A percentile compares a stretch with the other conserved stretches of the same genome.
These are phyloP conservation scores for Drosophila tanythrix DNA, from an alignment of 2,888 invertebrate genomes.

Conservation along the genomic window DNA sequence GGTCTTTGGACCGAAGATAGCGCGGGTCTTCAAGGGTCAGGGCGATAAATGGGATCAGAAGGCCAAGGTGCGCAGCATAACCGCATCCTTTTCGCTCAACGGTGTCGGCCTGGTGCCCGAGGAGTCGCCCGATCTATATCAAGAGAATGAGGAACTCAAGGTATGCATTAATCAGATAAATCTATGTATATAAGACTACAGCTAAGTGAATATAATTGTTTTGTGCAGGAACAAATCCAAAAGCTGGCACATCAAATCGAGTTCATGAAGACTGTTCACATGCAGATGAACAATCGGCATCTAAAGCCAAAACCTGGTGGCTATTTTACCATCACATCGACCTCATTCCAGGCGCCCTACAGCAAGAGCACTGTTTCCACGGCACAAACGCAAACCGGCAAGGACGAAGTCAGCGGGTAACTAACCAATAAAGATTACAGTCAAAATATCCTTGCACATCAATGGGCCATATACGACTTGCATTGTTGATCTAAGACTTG, in stretches of 20 bases:
- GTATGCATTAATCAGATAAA: slow-evolving; percentile 84
- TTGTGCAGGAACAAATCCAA: slow-evolving; percentile 92
- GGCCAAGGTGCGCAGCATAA: slow-evolving; percentile 92
- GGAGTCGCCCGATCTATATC: slow-evolving; percentile 93
- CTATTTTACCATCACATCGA: slow-evolving; percentile 89
- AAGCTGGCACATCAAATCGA: slow-evolving; percentile 96
- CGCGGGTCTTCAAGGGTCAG: slow-evolving; percentile 92
- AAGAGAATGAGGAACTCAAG: slow-evolving; percentile 96
- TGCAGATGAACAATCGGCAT: slow-evolving; percentile 96
- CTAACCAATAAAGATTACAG: background rate
- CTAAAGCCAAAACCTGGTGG: slow-evolving; percentile 93
- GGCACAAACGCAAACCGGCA: slow-evolving; percentile 84
- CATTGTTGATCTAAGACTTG: background rate
- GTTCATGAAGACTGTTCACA: slow-evolving; percentile 96
- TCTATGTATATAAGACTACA: fast-evolving
- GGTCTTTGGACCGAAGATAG: slow-evolving; percentile 87
- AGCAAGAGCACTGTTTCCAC: slow-evolving; percentile 82
- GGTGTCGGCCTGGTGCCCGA: slow-evolving; percentile 94
- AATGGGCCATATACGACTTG: background rate
- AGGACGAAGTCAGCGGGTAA: slow-evolving; percentile 76
- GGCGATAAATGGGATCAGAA: slow-evolving; percentile 96
- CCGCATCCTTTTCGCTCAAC: slow-evolving; percentile 93
- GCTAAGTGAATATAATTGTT: background rate
- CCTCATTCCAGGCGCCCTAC: slow-evolving; percentile 85
- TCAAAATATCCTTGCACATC: background rate